Percentiles rank a stretch among this genome's conserved stretches.
phyloP scores from a whole-genome alignment of 2,797 vertebrate genomes.

The Anabas testudineus region DNA sequence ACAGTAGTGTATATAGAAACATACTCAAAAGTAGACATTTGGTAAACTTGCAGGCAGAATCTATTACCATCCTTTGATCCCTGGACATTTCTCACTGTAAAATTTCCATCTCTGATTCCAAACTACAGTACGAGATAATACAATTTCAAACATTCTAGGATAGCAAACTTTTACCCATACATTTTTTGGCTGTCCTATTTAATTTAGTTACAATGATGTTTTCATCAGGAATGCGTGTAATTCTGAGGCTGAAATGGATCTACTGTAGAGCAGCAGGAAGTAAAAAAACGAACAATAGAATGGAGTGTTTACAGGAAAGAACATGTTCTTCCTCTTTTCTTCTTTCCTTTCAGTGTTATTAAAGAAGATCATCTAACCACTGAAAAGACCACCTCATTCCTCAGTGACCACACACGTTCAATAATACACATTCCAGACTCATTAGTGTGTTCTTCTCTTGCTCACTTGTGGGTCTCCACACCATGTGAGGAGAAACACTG shows the following conservation, averaged over 20 bases:
- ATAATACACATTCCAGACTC: conserved; percentile 15
- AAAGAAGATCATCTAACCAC: conserved; percentile 25
- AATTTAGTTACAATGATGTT: neutral
- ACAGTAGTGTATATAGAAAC: no score
- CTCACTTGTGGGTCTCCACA: conserved; percentile 20
- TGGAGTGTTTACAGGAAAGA: neutral
- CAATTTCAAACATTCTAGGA: no score
- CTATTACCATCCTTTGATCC: no score
- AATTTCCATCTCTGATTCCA: no score
- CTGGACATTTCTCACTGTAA: no score
- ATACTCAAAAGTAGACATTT: no score
- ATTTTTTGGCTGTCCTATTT: neutral
- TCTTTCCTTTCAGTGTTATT: conserved; percentile 24
- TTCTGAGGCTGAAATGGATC: conserved; percentile 8
- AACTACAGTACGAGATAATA: no score
- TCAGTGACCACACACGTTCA: conserved; percentile 26
- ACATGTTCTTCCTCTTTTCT: neutral
- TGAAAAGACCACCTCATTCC: conserved; percentile 11
- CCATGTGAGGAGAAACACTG: conserved; percentile 24
- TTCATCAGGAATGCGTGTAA: conserved; percentile 2
- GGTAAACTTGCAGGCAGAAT: no score
- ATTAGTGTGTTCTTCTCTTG: conserved; percentile 10
- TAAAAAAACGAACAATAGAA: neutral
- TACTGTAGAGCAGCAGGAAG: neutral
- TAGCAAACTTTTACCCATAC: no score